Percentiles rank a stretch among this genome's conserved stretches.
phyloP scores from a whole-genome alignment of 2,797 vertebrate species.

The Trachurus trachurus region DNA sequence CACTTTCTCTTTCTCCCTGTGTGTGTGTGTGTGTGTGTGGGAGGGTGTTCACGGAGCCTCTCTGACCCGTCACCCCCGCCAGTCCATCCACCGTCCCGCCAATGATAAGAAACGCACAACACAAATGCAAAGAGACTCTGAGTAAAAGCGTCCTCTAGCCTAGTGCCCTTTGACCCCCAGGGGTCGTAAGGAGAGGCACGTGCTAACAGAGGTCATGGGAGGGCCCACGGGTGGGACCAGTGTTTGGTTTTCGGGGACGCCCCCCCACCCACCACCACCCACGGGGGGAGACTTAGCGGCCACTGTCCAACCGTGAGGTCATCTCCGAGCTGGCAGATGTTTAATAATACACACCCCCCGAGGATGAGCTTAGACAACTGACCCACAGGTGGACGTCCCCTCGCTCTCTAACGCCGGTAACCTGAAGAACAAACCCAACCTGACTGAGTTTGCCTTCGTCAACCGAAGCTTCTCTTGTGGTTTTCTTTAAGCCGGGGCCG shows the following conservation, averaged over 20 bases:
- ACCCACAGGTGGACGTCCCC: conserved; percentile 52
- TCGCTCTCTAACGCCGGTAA: conserved; percentile 28
- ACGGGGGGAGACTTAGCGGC: conserved; percentile 43
- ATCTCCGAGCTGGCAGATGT: conserved; percentile 66
- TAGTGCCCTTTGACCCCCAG: conserved; percentile 64
- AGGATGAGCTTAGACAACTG: conserved; percentile 57
- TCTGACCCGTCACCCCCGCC: conserved; percentile 18
- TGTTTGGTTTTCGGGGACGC: conserved; percentile 56
- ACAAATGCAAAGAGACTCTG: conserved; percentile 36
- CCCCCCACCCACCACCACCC: not conserved
- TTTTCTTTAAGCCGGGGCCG: conserved; percentile 7
- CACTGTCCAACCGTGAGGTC: conserved; percentile 56
- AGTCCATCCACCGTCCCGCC: conserved; percentile 11
- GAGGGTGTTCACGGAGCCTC: conserved; percentile 51
- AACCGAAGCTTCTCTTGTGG: conserved; percentile 16
- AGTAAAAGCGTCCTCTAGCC: conserved; percentile 64
- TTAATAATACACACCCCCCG: conserved; percentile 38
- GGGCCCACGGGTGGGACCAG: conserved; percentile 52
- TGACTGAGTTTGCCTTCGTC: not conserved
- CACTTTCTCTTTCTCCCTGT: conserved; percentile 17
- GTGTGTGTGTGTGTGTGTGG: conserved; percentile 28
- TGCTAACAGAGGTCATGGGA: conserved; percentile 75
- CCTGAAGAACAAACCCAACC: conserved; percentile 16
- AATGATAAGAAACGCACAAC: conserved; percentile 46
- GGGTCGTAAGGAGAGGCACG: conserved; percentile 69